These are phyloP conservation scores for Heliconius eleuchia DNA, from an alignment of 1,140 invertebrate species.

Conservation along the genomic window DNA sequence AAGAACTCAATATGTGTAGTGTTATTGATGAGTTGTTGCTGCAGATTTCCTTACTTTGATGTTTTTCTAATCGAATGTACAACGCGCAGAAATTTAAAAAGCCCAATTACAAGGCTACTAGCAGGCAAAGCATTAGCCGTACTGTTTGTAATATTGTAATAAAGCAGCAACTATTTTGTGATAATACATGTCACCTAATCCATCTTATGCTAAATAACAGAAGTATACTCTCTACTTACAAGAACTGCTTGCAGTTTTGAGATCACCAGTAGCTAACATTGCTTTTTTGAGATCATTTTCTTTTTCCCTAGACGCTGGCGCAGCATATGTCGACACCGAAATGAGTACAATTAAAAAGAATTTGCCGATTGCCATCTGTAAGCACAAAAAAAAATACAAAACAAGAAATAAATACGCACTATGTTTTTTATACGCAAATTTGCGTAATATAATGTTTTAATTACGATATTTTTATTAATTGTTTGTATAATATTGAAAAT, in stretches of 20 bases:
- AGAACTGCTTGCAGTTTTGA: conserved; percentile 54
- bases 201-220: not conserved
- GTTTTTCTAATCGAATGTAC: no score
- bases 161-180: no score
- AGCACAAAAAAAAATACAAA: not conserved
- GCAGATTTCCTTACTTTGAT: no score
- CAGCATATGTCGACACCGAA: conserved; percentile 6
- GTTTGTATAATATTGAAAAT: not conserved
- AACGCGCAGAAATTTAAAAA: no score
- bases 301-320: conserved; percentile 23
- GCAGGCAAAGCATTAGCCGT: no score
- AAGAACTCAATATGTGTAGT: no score
- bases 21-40: no score
- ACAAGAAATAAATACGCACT: not conserved
- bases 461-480: not conserved
- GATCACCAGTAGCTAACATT: conserved; percentile 33
- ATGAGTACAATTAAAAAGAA: conserved; percentile 17
- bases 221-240: conserved; percentile 35
- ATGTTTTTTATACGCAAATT: not conserved
- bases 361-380: conserved; percentile 26
- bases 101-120: no score
- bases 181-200: not conserved
- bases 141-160: no score
- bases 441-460: not conserved
- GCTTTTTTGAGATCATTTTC: conserved; percentile 9